Base-by-base conservation (phyloP, 2,113 vertebrate species). In the Hypomesus transpacificus region DNA sequence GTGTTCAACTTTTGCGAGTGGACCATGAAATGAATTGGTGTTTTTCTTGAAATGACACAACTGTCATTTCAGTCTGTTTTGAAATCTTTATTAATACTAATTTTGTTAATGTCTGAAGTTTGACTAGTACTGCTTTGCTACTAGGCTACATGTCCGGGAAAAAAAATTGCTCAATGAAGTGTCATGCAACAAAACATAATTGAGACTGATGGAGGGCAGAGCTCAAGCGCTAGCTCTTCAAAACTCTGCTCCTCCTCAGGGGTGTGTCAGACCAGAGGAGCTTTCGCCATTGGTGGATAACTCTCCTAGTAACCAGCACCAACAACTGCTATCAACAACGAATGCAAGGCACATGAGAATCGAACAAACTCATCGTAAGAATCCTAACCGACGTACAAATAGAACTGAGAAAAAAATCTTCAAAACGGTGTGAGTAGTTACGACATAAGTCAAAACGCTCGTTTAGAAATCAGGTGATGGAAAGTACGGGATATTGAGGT, bases 1-100 rank as follows among this genome's bases (percentile, higher is more conserved):
- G 90, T 91, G 89, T 91, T 92, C 78, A 85, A 83, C 81, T 87
- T 87, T 87, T 86, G 78, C 80, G 76, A 82, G 80, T 79, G 83
- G 67, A 78, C 64, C 70, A 64, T 67, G 11, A 60, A 73, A 60
- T 28, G 67, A 3, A 20, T 51, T 70, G 80, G 22, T 51, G 20
- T 57, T 62, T 0, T 26, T 6, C 3, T 50, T 53, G 51, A 22
- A 61, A 31, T 46, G 7, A 46, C 39, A 2, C 9, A 13, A 46
- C 9, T 13, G 39, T 46, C 39, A 46, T 46, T 46, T 46, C 39
- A 9, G 39, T 46, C 39, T 46, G 39, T 46, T 46, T 46, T 46
- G 39, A 46, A 46, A 11, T 46, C 39, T 46, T 46, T 46, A 46
- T 11, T 11, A 11, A 11, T 11, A 13, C 2, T 26, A 26, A 0